Percentiles rank a stretch among this genome's conserved stretches.
Evolutionary conservation across 2,797 vertebrate species (phyloP).

Genomic region (Geotrypetes seraphini): DNA sequence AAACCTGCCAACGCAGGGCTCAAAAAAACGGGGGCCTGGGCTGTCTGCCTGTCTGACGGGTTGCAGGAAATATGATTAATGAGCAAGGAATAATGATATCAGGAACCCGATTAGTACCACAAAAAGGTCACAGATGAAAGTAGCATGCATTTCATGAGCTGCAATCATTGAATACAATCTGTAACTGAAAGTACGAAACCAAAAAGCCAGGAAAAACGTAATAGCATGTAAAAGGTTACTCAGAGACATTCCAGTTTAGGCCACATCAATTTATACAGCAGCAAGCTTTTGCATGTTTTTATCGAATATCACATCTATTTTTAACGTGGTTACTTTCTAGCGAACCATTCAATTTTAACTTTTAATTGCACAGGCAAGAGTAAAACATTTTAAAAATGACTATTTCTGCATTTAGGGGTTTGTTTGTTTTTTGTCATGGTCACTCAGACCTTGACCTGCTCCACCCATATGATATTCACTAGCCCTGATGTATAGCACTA

Average conservation of each 20-base stretch:
- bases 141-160: conserved; percentile 59
- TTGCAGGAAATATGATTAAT: conserved; percentile 90
- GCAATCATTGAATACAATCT: conserved; percentile 48
- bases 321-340: no score
- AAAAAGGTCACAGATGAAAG: conserved; percentile 86
- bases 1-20: conserved; percentile 60
- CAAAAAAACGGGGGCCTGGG: conserved; percentile 48
- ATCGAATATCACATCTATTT: no score
- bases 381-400: no score
- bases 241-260: neutral
- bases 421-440: no score
- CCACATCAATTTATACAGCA: conserved; percentile 7
- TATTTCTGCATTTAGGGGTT: no score
- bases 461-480: no score
- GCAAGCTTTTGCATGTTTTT: no score
- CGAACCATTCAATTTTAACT: no score
- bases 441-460: neutral
- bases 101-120: conserved; percentile 88
- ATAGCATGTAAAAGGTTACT: conserved; percentile 28
- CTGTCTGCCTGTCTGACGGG: conserved; percentile 67
- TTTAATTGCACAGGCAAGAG: no score
- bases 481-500: no score
- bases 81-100: conserved; percentile 83
- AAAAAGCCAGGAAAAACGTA: conserved; percentile 30
- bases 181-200: conserved; percentile 41